Evolutionary conservation across 2,797 vertebrate genomes (phyloP).

Genomic region (Microhierax caerulescens): DNA sequence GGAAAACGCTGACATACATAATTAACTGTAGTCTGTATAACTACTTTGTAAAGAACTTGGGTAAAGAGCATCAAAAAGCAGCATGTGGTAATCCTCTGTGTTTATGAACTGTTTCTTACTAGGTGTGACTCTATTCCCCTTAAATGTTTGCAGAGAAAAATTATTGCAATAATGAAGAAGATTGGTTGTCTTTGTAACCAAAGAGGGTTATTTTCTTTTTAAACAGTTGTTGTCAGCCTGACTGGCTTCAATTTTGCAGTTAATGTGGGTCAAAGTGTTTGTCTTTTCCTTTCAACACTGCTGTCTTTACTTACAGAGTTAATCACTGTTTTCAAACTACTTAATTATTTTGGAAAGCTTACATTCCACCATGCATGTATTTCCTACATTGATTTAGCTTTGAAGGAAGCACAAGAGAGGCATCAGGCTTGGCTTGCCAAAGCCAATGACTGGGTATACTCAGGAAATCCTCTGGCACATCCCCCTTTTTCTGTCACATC

Average conservation of each 20-base stretch:
- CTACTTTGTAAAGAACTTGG: not conserved
- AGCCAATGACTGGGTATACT: not conserved
- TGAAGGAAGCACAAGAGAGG: not conserved
- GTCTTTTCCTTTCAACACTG: not conserved
- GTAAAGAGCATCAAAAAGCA: not conserved
- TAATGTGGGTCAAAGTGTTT: slow-evolving; percentile 14
- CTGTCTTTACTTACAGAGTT: slow-evolving; percentile 20
- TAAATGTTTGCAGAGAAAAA: not conserved
- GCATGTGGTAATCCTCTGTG: not conserved
- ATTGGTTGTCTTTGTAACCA: not conserved
- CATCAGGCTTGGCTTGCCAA: not conserved
- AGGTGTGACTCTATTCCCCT: not conserved
- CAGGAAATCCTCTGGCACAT: not conserved
- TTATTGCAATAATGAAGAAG: not conserved
- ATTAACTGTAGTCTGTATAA: slow-evolving; percentile 1
- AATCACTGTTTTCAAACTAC: not conserved
- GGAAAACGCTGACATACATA: not conserved
- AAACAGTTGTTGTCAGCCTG: not conserved
- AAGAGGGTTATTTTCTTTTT: slow-evolving; percentile 5
- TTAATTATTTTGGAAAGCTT: slow-evolving; percentile 10
- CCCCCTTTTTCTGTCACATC: not conserved
- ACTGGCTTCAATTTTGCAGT: slow-evolving; percentile 17
- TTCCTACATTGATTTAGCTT: not conserved
- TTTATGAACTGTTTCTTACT: not conserved
- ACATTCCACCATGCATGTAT: not conserved